phyloP scores from a whole-genome alignment of 2,888 invertebrate species.

The Petrolisthes cinctipes region DNA sequence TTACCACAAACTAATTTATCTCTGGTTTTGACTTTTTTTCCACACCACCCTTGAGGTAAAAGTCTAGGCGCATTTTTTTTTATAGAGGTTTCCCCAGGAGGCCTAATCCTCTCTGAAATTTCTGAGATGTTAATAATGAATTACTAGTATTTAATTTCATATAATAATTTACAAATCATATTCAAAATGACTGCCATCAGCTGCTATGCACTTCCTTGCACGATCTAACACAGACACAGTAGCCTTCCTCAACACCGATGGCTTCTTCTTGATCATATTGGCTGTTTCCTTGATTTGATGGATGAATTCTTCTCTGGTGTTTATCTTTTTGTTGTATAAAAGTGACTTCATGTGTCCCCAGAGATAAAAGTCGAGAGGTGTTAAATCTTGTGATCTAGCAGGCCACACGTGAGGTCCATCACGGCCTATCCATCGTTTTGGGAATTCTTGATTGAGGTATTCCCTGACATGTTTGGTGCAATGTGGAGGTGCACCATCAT shows the following conservation, averaged over 20 bases:
- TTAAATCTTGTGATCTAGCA: slow-evolving; percentile 1
- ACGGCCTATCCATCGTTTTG: neutral
- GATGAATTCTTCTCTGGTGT: slow-evolving; percentile 11
- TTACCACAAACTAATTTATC: too few species aligned
- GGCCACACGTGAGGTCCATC: slow-evolving; percentile 7
- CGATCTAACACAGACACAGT: neutral
- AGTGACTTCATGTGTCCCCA: slow-evolving; percentile 21
- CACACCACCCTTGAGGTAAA: too few species aligned
- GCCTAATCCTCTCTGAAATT: too few species aligned
- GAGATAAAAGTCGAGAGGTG: slow-evolving; percentile 8
- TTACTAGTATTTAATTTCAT: too few species aligned
- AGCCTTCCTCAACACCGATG: neutral
- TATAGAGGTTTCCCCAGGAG: too few species aligned
- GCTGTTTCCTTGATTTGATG: neutral
- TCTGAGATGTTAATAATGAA: too few species aligned
- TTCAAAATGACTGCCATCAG: slow-evolving; percentile 18
- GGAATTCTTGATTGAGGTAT: slow-evolving; percentile 1
- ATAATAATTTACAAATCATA: neutral
- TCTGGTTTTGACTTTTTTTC: too few species aligned
- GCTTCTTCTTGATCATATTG: neutral
- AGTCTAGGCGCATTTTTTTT: too few species aligned
- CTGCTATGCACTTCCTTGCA: slow-evolving; percentile 12
- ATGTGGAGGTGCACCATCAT: slow-evolving; percentile 21
- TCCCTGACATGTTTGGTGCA: slow-evolving; percentile 5
- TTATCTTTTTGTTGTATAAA: neutral